Evolutionary conservation across 2,888 invertebrate species (phyloP), one percentile per base, ranked within the genome.

Genomic region (Antheraea yamamai): DNA sequence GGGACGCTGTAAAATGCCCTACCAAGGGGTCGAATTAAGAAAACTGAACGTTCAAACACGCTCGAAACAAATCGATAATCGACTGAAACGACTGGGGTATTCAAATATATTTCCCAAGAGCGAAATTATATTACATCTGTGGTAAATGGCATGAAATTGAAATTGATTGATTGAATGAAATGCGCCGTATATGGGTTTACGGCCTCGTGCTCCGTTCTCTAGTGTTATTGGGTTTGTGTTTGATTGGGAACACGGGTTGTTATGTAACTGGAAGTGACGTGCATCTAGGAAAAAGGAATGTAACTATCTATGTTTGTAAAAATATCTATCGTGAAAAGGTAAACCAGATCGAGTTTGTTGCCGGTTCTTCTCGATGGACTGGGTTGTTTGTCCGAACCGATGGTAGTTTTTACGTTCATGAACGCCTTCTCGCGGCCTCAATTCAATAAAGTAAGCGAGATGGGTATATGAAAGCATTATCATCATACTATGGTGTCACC

Each of bases 101-200:
- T 61, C 23, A 12, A 61, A 61, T 61, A 10, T n/a, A 61, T 23
- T 61, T 61, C 23, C n/a, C n/a, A 23, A 23, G 10, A 23, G 23
- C 61, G 61, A 61, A 61, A 61, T 61, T 61, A 61, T 23, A 23
- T 61, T 61, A 23, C 23, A n/a, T 61, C 3, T 61, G 61, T 61
- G 61, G 61, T 61, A 23, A 61, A 61, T 20, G 61, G 61, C 61
- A 61, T 61, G 61, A 61, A 61, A 61, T 61, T 61, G 23, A 61
- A 61, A 61, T 61, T 61, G 61, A 61, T 61, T 23, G 61, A 61
- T 61, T 61, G 61, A 61, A 61, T 23, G 23, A 61, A 61, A 23
- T 61, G 20, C 23, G 61, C 23, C n/a, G 23, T 58, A n/a, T 61
- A 23, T 61, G 61, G 61, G 61, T 23, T 61, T 23, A 61, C 61